Evolutionary conservation across 2,797 vertebrate species (phyloP).

Genomic region (Anas bahamensis): DNA sequence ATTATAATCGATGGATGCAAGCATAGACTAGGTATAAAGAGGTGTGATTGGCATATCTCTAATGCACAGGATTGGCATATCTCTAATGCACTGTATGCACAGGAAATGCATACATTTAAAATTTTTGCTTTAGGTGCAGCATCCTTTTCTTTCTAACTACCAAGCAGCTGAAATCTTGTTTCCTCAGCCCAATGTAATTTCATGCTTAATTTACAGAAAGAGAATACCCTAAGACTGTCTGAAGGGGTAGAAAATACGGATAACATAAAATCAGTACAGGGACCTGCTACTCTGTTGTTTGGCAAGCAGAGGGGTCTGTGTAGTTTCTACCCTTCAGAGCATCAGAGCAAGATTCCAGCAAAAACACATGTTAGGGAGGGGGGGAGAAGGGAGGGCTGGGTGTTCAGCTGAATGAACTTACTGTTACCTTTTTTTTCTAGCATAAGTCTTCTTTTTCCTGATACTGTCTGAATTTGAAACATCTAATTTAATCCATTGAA

Average conservation of each 20-base stretch:
- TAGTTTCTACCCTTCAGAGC: slow-evolving; percentile 65
- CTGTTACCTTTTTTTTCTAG: slow-evolving; percentile 91
- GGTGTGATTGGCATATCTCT: slow-evolving; percentile 24
- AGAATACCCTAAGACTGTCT: slow-evolving; percentile 61
- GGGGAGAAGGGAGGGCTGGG: slow-evolving; percentile 18
- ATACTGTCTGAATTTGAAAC: slow-evolving; percentile 93
- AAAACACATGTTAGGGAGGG: slow-evolving; percentile 79
- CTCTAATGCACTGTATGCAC: slow-evolving; percentile 1
- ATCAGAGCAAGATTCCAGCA: slow-evolving; percentile 76
- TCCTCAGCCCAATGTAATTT: slow-evolving; percentile 72
- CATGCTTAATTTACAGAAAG: slow-evolving; percentile 75
- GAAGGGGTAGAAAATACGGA: slow-evolving; percentile 44
- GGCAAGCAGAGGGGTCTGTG: slow-evolving; percentile 45
- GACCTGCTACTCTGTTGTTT: slow-evolving; percentile 66
- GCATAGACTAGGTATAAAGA: neutral
- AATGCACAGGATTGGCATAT: slow-evolving; percentile 53
- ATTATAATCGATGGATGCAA: neutral
- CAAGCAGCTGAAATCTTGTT: slow-evolving; percentile 71
- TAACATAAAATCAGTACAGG: slow-evolving; percentile 43
- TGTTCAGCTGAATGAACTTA: slow-evolving; percentile 93
- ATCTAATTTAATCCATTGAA: slow-evolving; percentile 96
- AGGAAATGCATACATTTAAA: slow-evolving; percentile 53
- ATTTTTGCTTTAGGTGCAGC: slow-evolving; percentile 54
- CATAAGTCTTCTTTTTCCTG: slow-evolving; percentile 90
- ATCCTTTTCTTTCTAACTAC: slow-evolving; percentile 68